phyloP scores from a whole-genome alignment of 2,797 vertebrate genomes.

The Alouatta caraya region DNA sequence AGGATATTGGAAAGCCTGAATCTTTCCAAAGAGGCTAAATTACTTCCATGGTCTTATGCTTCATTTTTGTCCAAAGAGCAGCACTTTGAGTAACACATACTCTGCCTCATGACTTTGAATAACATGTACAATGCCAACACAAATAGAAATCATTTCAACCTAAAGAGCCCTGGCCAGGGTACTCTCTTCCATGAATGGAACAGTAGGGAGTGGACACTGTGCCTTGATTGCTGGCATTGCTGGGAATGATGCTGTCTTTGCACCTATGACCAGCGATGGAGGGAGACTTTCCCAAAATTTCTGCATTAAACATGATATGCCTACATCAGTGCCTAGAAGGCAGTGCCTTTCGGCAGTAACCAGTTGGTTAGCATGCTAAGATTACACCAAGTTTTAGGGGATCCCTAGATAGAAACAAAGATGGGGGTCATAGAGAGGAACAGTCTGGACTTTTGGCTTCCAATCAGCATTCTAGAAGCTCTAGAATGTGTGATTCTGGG shows the following conservation, averaged over 20 bases:
- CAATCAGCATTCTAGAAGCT: background rate
- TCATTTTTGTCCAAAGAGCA: background rate
- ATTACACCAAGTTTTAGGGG: background rate
- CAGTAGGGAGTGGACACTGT: too few relatives aligned
- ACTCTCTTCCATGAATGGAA: background rate
- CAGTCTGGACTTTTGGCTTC: background rate
- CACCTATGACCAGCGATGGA: background rate
- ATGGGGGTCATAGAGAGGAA: too few relatives aligned
- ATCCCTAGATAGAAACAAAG: background rate
- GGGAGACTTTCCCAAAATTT: background rate
- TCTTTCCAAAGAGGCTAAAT: background rate
- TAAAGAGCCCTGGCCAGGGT: background rate
- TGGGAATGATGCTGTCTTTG: background rate
- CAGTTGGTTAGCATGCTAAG: background rate
- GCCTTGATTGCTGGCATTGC: background rate
- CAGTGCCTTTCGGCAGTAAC: too few relatives aligned
- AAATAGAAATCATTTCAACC: background rate
- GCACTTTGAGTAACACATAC: background rate
- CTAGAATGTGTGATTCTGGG: background rate
- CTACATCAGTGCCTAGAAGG: background rate
- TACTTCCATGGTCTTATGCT: background rate
- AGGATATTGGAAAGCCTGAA: background rate
- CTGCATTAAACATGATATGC: background rate
- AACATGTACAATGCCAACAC: background rate
- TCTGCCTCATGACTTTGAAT: background rate